Base-by-base conservation (phyloP, 2,797 vertebrate species). In the Xenopus petersii region DNA sequence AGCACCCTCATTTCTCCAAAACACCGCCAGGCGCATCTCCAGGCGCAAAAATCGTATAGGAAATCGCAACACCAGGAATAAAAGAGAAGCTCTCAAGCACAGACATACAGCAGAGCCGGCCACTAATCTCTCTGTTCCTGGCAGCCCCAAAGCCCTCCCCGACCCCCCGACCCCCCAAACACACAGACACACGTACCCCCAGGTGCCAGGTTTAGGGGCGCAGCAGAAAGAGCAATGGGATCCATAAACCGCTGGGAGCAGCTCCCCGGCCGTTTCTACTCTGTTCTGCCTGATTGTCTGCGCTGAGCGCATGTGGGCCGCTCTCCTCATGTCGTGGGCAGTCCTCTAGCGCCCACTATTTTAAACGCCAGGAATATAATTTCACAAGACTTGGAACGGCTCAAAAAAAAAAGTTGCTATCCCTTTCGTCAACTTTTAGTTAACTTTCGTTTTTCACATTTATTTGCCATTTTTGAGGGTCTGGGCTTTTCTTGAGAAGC, bases 341-440 rank as follows among this genome's bases (percentile, higher is more conserved):
- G 93, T 89, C 84, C 94, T 93, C 94, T 91, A 97, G 96, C 95
- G 96, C 95, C 96, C 96, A 98, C 96, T 96, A 96, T 94, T 96
- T 89, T 91, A 91, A 85, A 84, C 93, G 87, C 86, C 86, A 89
- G 95, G 94, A 94, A 95, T 91, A 93, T 90, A 86, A 93, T 93
- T 94, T 93, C 94, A 91, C 93, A 90, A 93, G 92, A 92, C 92
- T 89, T 91, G 88, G 89, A 94, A 89, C 84, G 84, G 84, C 91
- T 92, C 88, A 86, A 83, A 86, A 86, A 91, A 66, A 83, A 92
- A 94, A 94, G 93, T 94, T 94, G 89, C 88, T 88, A 82, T 93
- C 87, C 90, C 88, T 92, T 88, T 89, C 90, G 87, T 86, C 92
- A 96, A 97, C 90, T 96, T 94, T 92, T 87, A 83, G 80, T 83